A percentile compares a stretch with the other conserved stretches of the same genome.
Conservation (phyloP, 2,888 invertebrate species). For the Drosophila recens region DNA sequence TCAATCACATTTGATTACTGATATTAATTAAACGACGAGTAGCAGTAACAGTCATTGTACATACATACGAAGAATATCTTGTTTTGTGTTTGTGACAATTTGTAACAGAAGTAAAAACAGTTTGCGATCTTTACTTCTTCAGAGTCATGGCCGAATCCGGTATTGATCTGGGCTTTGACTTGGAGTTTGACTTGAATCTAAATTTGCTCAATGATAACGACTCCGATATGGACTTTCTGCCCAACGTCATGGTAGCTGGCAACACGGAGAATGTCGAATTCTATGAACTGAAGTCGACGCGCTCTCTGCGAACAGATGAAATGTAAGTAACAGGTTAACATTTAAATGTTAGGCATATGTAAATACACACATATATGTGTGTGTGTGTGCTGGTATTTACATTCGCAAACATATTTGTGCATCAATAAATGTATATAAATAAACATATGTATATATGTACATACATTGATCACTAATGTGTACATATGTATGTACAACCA, state of each 20-base stretch:
- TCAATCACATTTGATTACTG: conserved; percentile 35
- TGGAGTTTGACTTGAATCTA: conserved; percentile 85
- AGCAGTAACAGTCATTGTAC: neutral
- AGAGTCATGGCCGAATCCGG: conserved; percentile 87
- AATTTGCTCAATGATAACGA: conserved; percentile 73
- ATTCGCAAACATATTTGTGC: neutral
- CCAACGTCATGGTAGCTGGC: conserved; percentile 77
- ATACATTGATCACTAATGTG: neutral
- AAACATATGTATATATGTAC: neutral
- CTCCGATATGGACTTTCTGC: conserved; percentile 66
- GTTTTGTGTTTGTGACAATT: neutral
- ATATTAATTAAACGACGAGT: conserved; percentile 22
- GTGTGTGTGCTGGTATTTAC: neutral
- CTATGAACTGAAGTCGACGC: conserved; percentile 88
- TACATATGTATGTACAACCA: neutral
- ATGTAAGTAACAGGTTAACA: conserved; percentile 86
- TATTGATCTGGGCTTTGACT: conserved; percentile 89
- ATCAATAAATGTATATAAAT: neutral
- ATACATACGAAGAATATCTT: neutral
- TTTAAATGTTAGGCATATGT: neutral
- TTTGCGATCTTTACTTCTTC: neutral
- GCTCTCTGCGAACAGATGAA: conserved; percentile 86
- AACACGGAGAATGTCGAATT: conserved; percentile 86
- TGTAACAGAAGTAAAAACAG: conserved; percentile 1
- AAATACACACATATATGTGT: neutral